Conservation (phyloP, 2,888 invertebrate genomes). For the Apamea crenata region DNA sequence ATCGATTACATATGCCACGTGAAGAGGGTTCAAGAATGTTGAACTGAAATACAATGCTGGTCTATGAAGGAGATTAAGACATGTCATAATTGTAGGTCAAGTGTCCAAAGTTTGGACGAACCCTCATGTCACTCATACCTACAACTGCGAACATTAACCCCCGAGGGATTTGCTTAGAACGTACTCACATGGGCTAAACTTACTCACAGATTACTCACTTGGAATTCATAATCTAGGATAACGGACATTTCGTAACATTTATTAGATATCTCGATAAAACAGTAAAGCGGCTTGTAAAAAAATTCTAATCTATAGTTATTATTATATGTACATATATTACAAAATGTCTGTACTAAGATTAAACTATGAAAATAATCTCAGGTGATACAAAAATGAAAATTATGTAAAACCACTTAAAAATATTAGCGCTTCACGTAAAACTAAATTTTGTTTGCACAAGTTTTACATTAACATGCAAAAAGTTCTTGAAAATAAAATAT, state of each 20-base stretch:
- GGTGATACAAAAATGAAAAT: constrained; percentile 23
- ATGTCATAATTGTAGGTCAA: constrained; percentile 55
- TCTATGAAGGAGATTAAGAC: constrained; percentile 43
- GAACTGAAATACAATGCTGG: constrained; percentile 41
- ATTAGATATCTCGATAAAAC: constrained; percentile 64
- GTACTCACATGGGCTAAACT: constrained; percentile 53
- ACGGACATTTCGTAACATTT: constrained; percentile 69
- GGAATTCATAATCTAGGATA: constrained; percentile 61
- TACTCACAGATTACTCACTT: constrained; percentile 53
- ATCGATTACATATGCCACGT: constrained; percentile 56
- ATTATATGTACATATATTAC: constrained; percentile 86
- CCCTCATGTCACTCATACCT: constrained; percentile 45
- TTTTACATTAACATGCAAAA: not conserved
- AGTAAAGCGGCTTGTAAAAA: constrained; percentile 82
- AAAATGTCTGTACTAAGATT: constrained; percentile 62
- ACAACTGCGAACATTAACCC: constrained; percentile 54
- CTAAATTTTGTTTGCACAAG: not conserved
- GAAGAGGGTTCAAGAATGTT: constrained; percentile 42
- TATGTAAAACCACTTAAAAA: constrained; percentile 34
- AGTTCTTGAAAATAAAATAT: constrained; percentile 24
- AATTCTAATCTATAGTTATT: constrained; percentile 78
- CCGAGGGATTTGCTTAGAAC: constrained; percentile 50
- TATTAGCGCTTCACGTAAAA: constrained; percentile 56
- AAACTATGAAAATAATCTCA: constrained; percentile 55
- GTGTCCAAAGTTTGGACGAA: constrained; percentile 50